Evolutionary conservation across 2,113 vertebrate species (phyloP), one percentile per base, ranked within the genome.

Genomic region (Hippocampus mohnikei): DNA sequence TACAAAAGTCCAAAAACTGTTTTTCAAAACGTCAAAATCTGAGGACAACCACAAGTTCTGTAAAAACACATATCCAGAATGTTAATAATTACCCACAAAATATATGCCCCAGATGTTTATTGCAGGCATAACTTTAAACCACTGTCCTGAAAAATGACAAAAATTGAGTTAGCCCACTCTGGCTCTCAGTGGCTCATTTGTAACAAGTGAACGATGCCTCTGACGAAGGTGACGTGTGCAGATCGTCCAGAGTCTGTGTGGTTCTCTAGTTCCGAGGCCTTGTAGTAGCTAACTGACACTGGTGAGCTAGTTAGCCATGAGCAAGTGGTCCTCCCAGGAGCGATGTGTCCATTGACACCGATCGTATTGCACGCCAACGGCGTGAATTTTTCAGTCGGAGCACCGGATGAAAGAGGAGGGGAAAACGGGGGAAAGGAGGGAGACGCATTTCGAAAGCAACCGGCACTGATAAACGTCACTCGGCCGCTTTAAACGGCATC

Each of bases 381-480:
- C 50, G 25, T 9, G 67, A 13, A 18, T 75, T 67, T 78, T 77
- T 73, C 71, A 44, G 67, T 72, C 70, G 59, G 37, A 53, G 74
- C 73, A 68, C 41, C 61, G 65, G 33, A 53, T 33, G 71, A 69
- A 74, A 41, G 72, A 80, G 70, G 74, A 80, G 72, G 73, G 86
- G 85, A 5, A 18, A 16, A 3, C 33, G 18, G 52, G 52, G 52
- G 2, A 23, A 23, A 11, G 21, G 21, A n/a, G 52, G 52, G 21
- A 3, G 21, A 11, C 86, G 84, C 81, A 83, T 83, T 88, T 85
- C 67, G 79, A 88, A 83, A 77, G 81, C 81, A 81, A 76, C 89
- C 88, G 89, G 88, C 88, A 86, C 83, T 85, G 83, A 74, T 81
- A 86, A 55, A 87, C 80, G 88, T 87, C 87, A 90, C 83, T 62